Base-by-base conservation (phyloP, 2,888 invertebrate genomes). In the Pollenia griseotomentosa region DNA sequence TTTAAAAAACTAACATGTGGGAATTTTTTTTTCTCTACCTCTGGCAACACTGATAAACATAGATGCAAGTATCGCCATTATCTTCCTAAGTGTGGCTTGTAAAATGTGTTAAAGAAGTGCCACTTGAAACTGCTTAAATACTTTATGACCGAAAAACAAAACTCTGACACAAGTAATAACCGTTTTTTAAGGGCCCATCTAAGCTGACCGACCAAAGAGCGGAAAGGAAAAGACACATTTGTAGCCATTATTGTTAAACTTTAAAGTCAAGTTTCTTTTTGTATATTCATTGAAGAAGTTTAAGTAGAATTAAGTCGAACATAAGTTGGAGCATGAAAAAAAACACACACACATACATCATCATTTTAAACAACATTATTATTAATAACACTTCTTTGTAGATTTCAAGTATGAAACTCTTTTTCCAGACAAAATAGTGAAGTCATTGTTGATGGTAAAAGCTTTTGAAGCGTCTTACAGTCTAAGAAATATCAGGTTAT, bases 81-180 rank as follows among this genome's bases (percentile, higher is more conserved):
- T 33, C 33, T 33, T 33, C 6, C 33, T 33, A 57, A 75, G 63
- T 61, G 70, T 57, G 65, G 48, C 51, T 68, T 71, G 57, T 53
- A 77, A 82, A 73, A 78, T 6, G 85, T 82, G 82, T 74, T 82
- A 82, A 86, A 82, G 78, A 86, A 82, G 82, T 86, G 78, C 42
- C 78, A 86, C 85, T 86, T 86, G 53, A 86, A 82, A 74, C 12
- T 63, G 78, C 61, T 74, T 78, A 68, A 81, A 81, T 77, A 71
- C 77, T 80, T 77, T 71, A 71, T 81, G 65, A 57, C 59, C 71
- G 51, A 61, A 23, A 33, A 51, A 75, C n/a, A 74, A 33, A 48
- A 77, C 42, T 55, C 55, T 46, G 11, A 65, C 55, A 16, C 44
- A 44, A 65, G 53, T 55, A 4, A 42, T 63, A 63, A n/a, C 8